A percentile compares a stretch with the other conserved stretches of the same genome.
Evolutionary conservation across 35 echinoderm and acorn worm genomes (phyloP).

Genomic region (Chiridota heheva): DNA sequence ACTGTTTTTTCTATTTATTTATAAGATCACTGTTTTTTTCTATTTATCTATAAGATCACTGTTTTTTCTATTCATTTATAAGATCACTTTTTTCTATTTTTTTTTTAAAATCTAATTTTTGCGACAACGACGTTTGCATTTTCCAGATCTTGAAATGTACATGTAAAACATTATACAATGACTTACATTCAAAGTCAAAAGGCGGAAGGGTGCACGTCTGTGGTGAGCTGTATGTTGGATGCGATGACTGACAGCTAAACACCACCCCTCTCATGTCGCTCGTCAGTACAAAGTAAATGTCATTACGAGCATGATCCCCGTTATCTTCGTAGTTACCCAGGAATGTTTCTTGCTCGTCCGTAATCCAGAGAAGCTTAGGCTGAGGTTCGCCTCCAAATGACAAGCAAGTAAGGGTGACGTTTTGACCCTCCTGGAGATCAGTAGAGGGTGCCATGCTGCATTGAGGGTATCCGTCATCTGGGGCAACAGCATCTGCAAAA

Average conservation of each 20-base stretch:
- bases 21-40: too few relatives aligned
- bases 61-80: too few relatives aligned
- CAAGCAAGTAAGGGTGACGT: conserved; percentile 62
- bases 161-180: not conserved
- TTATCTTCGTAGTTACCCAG: conserved; percentile 39
- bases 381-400: conserved; percentile 80
- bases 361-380: conserved; percentile 66
- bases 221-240: conserved; percentile 72
- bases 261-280: conserved; percentile 58
- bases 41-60: too few relatives aligned
- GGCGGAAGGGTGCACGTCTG: conserved; percentile 53
- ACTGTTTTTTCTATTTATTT: too few relatives aligned
- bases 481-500: conserved; percentile 65
- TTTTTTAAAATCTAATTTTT: too few relatives aligned
- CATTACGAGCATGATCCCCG: conserved; percentile 36
- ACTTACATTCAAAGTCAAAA: conserved; percentile 80
- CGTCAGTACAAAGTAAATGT: conserved; percentile 42
- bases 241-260: conserved; percentile 65
- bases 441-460: conserved; percentile 55
- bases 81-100: too few relatives aligned
- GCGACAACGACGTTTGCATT: too few relatives aligned
- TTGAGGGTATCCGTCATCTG: conserved; percentile 43
- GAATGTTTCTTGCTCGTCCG: conserved; percentile 33
- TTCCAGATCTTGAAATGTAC: too few relatives aligned
- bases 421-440: conserved; percentile 61